phyloP scores from a whole-genome alignment of 2,888 invertebrate genomes.

The Didymodactylos carnosus region DNA sequence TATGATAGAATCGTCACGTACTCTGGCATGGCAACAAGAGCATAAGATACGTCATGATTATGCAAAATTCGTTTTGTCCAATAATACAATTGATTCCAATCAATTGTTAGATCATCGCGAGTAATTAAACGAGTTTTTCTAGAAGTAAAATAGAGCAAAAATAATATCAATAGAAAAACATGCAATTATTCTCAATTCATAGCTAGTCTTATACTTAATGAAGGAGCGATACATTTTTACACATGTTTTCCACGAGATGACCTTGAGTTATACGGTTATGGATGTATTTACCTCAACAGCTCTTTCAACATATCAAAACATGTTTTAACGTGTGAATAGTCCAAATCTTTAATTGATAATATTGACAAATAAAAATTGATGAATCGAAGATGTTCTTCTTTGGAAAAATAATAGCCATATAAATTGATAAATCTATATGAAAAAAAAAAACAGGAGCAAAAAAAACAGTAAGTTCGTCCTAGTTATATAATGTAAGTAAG shows the following conservation, averaged over 20 bases:
- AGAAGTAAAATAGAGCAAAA: neutral
- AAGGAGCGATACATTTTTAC: too few species aligned
- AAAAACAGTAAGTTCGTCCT: too few species aligned
- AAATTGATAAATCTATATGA: slow-evolving; percentile 4
- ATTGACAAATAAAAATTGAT: neutral
- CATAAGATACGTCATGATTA: neutral
- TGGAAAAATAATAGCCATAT: slow-evolving; percentile 8
- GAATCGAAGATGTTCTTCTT: slow-evolving; percentile 5
- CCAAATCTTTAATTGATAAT: neutral
- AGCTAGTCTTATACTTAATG: too few species aligned
- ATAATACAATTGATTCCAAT: slow-evolving; percentile 7
- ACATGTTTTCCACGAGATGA: too few species aligned
- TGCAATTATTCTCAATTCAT: too few species aligned
- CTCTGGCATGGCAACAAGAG: neutral
- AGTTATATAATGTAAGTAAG: too few species aligned
- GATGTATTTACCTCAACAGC: slow-evolving; percentile 6
- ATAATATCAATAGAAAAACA: too few species aligned
- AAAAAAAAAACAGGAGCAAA: too few species aligned
- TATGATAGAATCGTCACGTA: neutral
- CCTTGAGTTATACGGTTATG: too few species aligned
- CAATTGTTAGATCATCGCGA: slow-evolving; percentile 2
- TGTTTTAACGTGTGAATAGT: neutral
- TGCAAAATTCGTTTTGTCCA: neutral
- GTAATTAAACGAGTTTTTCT: neutral
- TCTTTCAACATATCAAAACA: neutral